These are phyloP conservation scores for Ophion obscuratus DNA, from an alignment of 2,888 invertebrate genomes.

Conservation along the genomic window DNA sequence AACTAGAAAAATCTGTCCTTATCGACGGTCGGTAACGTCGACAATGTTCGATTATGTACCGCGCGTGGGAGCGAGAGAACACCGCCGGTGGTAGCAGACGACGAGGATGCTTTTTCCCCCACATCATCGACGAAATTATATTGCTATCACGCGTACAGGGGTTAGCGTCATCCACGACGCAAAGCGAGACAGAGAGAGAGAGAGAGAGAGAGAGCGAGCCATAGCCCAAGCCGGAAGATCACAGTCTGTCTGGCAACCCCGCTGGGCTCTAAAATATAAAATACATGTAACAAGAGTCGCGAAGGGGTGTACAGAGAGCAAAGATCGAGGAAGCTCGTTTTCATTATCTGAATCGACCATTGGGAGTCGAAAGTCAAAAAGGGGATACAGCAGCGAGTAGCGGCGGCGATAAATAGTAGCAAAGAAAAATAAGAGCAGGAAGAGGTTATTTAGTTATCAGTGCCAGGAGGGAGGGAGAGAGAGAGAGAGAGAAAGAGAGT, in stretches of 20 bases:
- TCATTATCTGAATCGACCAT: background rate
- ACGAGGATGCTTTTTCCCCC: slow-evolving; percentile 37
- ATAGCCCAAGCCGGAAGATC: slow-evolving; percentile 56
- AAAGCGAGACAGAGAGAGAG: slow-evolving; percentile 4
- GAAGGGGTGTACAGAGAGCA: background rate
- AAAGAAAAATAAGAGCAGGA: slow-evolving; percentile 15
- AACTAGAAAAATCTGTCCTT: background rate
- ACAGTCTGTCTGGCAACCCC: slow-evolving; percentile 51
- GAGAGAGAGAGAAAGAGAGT: too few relatives aligned
- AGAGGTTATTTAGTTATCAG: slow-evolving; percentile 56
- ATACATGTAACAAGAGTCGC: slow-evolving; percentile 1
- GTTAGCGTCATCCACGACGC: slow-evolving; percentile 43
- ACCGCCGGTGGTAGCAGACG: slow-evolving; percentile 33
- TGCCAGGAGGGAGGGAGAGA: slow-evolving; percentile 21
- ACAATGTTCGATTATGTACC: slow-evolving; percentile 23
- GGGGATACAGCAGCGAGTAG: background rate
- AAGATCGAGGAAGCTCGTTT: slow-evolving; percentile 1
- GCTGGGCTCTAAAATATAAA: slow-evolving; percentile 29
- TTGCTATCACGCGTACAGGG: slow-evolving; percentile 25
- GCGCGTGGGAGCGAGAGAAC: background rate
- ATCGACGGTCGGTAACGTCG: slow-evolving; percentile 29
- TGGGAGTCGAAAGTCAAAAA: background rate
- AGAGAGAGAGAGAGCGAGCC: slow-evolving; percentile 10
- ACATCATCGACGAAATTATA: slow-evolving; percentile 56
- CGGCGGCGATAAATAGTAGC: background rate